These are phyloP conservation scores for Dione vanillae DNA, from an alignment of 2,888 invertebrate species.

Conservation along the genomic window DNA sequence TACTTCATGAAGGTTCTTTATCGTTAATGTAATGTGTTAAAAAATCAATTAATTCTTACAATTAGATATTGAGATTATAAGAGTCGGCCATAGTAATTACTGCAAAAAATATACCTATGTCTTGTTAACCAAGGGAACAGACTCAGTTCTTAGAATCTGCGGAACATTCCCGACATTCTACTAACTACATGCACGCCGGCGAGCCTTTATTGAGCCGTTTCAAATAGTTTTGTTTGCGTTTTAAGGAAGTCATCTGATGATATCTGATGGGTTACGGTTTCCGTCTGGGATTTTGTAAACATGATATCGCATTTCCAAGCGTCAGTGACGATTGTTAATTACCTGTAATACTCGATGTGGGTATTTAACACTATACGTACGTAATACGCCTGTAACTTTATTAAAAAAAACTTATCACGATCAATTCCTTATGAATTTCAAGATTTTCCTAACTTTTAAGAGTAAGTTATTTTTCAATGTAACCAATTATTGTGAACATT, in stretches of 20 bases:
- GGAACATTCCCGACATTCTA: slow-evolving; percentile 63
- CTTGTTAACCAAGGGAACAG: slow-evolving; percentile 12
- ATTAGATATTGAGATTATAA: background rate
- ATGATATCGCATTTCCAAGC: slow-evolving; percentile 29
- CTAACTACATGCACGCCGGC: slow-evolving; percentile 50
- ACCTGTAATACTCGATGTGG: background rate
- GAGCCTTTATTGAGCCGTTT: slow-evolving; percentile 51
- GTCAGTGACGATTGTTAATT: slow-evolving; percentile 3
- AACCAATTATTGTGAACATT: background rate
- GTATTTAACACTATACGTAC: background rate
- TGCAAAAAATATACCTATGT: slow-evolving; percentile 11
- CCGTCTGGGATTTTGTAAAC: slow-evolving; percentile 37
- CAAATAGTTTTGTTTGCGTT: slow-evolving; percentile 61
- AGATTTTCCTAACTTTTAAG: background rate
- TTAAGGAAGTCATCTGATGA: slow-evolving; percentile 56
- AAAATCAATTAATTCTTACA: slow-evolving; percentile 5
- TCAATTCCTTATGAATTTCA: too few species aligned
- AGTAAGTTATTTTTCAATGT: background rate
- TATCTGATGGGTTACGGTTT: slow-evolving; percentile 49
- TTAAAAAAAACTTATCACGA: too few species aligned
- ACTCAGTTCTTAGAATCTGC: slow-evolving; percentile 57
- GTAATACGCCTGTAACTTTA: background rate
- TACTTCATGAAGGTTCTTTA: background rate
- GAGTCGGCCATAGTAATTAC: slow-evolving; percentile 4
- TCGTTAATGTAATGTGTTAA: background rate